These are phyloP conservation scores for Tarsius wallacei DNA, from an alignment of 2,797 vertebrate genomes.

Conservation along the genomic window DNA sequence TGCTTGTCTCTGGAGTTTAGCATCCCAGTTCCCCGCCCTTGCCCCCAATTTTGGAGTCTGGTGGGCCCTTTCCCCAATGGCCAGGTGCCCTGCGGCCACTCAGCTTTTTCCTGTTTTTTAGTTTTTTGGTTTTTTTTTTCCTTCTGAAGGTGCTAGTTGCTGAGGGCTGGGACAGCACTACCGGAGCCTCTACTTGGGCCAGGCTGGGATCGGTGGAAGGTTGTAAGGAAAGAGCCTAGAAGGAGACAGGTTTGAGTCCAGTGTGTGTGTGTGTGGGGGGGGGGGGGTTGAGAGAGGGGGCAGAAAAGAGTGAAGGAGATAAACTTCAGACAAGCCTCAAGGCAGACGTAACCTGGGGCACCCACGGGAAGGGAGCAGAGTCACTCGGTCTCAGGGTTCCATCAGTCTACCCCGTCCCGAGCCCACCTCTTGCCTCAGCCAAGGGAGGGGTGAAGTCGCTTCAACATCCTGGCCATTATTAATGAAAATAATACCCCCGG, in stretches of 20 bases:
- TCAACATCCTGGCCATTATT: slow-evolving; percentile 62
- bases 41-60: background rate
- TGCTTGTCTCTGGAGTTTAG: slow-evolving; percentile 70
- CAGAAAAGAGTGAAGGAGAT: background rate
- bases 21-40: slow-evolving; percentile 12
- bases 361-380: background rate
- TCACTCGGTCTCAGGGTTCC: background rate
- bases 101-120: background rate
- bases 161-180: background rate
- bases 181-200: background rate
- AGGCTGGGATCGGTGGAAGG: background rate
- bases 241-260: background rate
- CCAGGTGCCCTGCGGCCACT: slow-evolving; percentile 49
- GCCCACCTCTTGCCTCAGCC: background rate
- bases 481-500: slow-evolving; percentile 48
- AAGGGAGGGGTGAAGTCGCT: background rate
- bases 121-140: too few relatives aligned
- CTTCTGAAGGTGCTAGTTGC: slow-evolving; percentile 17
- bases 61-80: background rate
- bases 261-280: background rate
- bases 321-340: slow-evolving; percentile 49
- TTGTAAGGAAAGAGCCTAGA: background rate
- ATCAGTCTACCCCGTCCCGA: background rate
- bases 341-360: slow-evolving; percentile 10
- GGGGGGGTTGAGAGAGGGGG: background rate